Base-by-base conservation (phyloP, 2,888 invertebrate genomes). In the Lithophane socia region DNA sequence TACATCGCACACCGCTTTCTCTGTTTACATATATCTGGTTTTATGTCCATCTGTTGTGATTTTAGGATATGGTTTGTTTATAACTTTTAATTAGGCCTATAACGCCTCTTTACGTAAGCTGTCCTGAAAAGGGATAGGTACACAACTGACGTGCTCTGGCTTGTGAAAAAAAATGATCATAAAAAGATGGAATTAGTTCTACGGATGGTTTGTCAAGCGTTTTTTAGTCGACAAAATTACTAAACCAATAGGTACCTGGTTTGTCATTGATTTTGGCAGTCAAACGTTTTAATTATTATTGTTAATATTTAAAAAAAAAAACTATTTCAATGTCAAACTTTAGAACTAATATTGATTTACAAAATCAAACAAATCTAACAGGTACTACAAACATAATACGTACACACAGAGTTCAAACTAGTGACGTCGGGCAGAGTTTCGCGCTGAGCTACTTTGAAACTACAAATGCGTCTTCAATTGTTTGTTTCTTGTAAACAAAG, bases 1-100 rank as follows among this genome's bases (percentile, higher is more conserved):
- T 80, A 75, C 76, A 42, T 75, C 37, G 49, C 64, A 58, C 49
- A 75, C 69, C 58, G 60, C 88, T 89, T 88, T 89, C 89, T 74
- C 84, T 79, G 71, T 79, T 72, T 69, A 52, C 70, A 70, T 67
- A 66, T 68, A 69, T 52, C 61, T 71, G 63, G 71, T 78, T 75
- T 68, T 68, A 68, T 44, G 44, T 47, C 7, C 44, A 70, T 18
- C n/a, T 69, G 12, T 37, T 73, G n/a, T 70, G 9, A 21, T 24
- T 3, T 16, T 29, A 77, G 64, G 70, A 71, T 47, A 29, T n/a
- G 3, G 2, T 52, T 67, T 52, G 21, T 67, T 37, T 13, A 13
- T 29, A 52, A 21, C 1, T 52, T 16, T 52, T 37, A 52, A 52
- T 18, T 37, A 37, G 21, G 13, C 8, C 12, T 12, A 24, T 29